phyloP scores from a whole-genome alignment of 2,888 invertebrate genomes.

The Pollenia griseotomentosa region DNA sequence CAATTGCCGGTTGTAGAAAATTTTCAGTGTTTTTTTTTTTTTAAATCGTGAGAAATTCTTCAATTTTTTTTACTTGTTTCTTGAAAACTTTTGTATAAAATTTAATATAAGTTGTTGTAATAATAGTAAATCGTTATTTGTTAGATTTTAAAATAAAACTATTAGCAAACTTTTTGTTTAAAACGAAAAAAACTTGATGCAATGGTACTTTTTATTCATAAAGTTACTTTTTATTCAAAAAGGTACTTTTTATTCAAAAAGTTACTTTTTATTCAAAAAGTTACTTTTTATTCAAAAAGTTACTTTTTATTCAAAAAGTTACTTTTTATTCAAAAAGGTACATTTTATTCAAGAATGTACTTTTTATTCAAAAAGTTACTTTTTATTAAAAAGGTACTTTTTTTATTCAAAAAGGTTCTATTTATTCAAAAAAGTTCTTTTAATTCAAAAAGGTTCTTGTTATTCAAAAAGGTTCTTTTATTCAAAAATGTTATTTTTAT shows the following conservation, averaged over 20 bases:
- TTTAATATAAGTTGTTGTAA: neutral
- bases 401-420: neutral
- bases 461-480: neutral
- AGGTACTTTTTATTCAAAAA: neutral
- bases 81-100: neutral
- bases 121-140: too few species aligned
- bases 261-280: neutral
- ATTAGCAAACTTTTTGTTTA: neutral
- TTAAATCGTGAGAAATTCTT: constrained; percentile 21
- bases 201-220: neutral
- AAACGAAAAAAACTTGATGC: neutral
- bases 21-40: neutral
- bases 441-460: too few species aligned
- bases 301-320: neutral
- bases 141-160: too few species aligned
- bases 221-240: neutral
- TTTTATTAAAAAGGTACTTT: neutral
- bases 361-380: neutral
- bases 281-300: neutral
- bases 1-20: too few species aligned
- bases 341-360: neutral
- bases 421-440: too few species aligned
- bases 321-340: neutral
- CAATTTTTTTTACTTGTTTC: neutral
- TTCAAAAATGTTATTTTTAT: too few species aligned